Percentiles rank a stretch among this genome's conserved stretches.
These are phyloP conservation scores for Lysiphlebus fabarum DNA, from an alignment of 1,140 invertebrate species.

Conservation along the genomic window DNA sequence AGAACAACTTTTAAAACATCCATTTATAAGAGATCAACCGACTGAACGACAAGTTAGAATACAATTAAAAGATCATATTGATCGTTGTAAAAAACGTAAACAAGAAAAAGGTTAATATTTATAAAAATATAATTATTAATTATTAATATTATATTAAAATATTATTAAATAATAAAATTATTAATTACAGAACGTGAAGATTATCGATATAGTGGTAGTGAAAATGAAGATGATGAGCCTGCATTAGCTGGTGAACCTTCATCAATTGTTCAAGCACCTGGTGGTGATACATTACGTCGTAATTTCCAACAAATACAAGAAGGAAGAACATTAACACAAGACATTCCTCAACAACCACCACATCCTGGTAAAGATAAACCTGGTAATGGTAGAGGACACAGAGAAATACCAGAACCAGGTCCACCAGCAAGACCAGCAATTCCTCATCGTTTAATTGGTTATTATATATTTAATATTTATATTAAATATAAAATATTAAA, in stretches of 20 bases:
- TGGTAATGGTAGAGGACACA: slow-evolving; percentile 49
- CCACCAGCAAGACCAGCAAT: slow-evolving; percentile 80
- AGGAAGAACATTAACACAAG: slow-evolving; percentile 66
- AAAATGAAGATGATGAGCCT: slow-evolving; percentile 85
- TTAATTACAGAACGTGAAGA: slow-evolving; percentile 65
- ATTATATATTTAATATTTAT: slow-evolving; percentile 18
- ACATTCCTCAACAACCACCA: slow-evolving; percentile 54
- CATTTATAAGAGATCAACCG: slow-evolving; percentile 96
- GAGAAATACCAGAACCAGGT: slow-evolving; percentile 71
- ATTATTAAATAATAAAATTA: not conserved
- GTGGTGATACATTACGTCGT: slow-evolving; percentile 85
- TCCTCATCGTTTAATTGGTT: slow-evolving; percentile 81
- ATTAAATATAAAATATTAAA: slow-evolving; percentile 1
- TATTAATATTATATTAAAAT: slow-evolving; percentile 2
- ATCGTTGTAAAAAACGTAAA: slow-evolving; percentile 92
- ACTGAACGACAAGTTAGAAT: slow-evolving; percentile 96
- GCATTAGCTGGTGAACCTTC: slow-evolving; percentile 82
- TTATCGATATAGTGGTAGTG: slow-evolving; percentile 81
- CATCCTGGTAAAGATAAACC: slow-evolving; percentile 58
- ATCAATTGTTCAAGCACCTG: slow-evolving; percentile 84
- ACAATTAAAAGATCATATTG: slow-evolving; percentile 99
- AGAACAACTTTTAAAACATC: slow-evolving; percentile 94
- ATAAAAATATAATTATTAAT: slow-evolving; percentile 18
- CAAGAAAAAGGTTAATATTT: slow-evolving; percentile 69
- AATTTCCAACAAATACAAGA: slow-evolving; percentile 98